Percentiles rank a stretch among this genome's conserved stretches.
Evolutionary conservation across 2,888 invertebrate genomes (phyloP).

Genomic region (Calephelis perditalis): DNA sequence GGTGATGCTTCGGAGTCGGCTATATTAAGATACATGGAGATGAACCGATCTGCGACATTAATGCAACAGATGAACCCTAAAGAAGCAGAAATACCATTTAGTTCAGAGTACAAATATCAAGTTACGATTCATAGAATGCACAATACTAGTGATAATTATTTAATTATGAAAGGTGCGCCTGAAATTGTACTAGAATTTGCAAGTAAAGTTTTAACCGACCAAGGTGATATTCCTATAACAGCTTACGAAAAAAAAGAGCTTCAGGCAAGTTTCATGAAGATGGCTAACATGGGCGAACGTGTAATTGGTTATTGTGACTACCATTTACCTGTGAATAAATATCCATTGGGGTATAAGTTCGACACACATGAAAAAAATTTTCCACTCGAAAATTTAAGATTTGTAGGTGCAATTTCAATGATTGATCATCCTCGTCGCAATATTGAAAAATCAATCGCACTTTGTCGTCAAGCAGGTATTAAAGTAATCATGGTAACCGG

Average conservation of each 20-base stretch:
- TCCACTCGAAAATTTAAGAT: slow-evolving; percentile 78
- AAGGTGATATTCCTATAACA: slow-evolving; percentile 70
- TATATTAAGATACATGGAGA: slow-evolving; percentile 82
- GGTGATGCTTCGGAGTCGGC: slow-evolving; percentile 86
- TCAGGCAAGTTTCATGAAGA: slow-evolving; percentile 83
- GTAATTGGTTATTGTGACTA: slow-evolving; percentile 91
- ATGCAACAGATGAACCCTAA: slow-evolving; percentile 75
- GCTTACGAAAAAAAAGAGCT: slow-evolving; percentile 70
- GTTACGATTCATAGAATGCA: slow-evolving; percentile 82
- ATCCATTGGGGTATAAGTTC: slow-evolving; percentile 76
- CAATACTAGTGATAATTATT: slow-evolving; percentile 67
- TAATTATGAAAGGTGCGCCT: slow-evolving; percentile 88
- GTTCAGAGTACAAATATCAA: slow-evolving; percentile 84
- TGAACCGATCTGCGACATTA: slow-evolving; percentile 73
- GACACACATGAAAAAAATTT: slow-evolving; percentile 81
- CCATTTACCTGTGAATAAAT: slow-evolving; percentile 70
- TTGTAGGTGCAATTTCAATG: slow-evolving; percentile 83
- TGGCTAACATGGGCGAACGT: slow-evolving; percentile 92
- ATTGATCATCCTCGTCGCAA: slow-evolving; percentile 84
- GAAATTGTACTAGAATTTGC: slow-evolving; percentile 84
- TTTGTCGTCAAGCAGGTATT: slow-evolving; percentile 84
- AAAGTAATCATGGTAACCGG: slow-evolving; percentile 86
- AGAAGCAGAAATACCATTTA: slow-evolving; percentile 82
- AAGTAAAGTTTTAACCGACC: slow-evolving; percentile 69
- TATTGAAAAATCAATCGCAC: slow-evolving; percentile 81